Evolutionary conservation across 2,888 invertebrate genomes (phyloP).

Genomic region (Tiliacea aurago): DNA sequence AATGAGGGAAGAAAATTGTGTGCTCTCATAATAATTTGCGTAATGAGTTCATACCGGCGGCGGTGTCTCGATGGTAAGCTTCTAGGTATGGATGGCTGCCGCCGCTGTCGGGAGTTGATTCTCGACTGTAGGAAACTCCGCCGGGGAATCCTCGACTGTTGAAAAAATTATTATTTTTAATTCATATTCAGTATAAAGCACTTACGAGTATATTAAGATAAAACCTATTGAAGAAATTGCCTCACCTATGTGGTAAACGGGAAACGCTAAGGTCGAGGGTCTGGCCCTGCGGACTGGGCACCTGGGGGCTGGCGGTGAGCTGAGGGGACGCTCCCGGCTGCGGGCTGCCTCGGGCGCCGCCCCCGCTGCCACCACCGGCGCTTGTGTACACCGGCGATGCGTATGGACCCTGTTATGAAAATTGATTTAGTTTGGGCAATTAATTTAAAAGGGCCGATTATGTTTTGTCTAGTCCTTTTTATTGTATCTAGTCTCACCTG

Average conservation of each 20-base stretch:
- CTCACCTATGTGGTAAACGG: slow-evolving; percentile 96
- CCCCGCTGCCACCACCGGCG: slow-evolving; percentile 93
- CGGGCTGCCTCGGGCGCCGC: slow-evolving; percentile 94
- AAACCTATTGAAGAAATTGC: slow-evolving; percentile 69
- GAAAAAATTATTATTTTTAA: slow-evolving; percentile 66
- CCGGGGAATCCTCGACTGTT: slow-evolving; percentile 92
- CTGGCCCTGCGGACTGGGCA: slow-evolving; percentile 97
- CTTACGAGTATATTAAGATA: slow-evolving; percentile 5
- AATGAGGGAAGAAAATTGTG: slow-evolving; percentile 63
- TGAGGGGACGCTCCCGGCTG: slow-evolving; percentile 96
- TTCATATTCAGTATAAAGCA: slow-evolving; percentile 28
- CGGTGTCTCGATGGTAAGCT: slow-evolving; percentile 95
- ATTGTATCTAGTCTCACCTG: slow-evolving; percentile 91
- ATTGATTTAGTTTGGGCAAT: slow-evolving; percentile 72
- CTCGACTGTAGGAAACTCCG: slow-evolving; percentile 94
- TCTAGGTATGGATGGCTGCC: slow-evolving; percentile 96
- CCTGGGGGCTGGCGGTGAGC: slow-evolving; percentile 96
- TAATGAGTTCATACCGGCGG: slow-evolving; percentile 92
- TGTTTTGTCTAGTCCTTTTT: slow-evolving; percentile 59
- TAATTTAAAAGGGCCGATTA: slow-evolving; percentile 62
- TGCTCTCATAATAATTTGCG: slow-evolving; percentile 48
- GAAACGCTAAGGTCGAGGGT: slow-evolving; percentile 97
- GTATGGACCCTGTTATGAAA: slow-evolving; percentile 92
- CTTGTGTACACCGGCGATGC: slow-evolving; percentile 94
- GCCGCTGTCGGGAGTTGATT: slow-evolving; percentile 97